Evolutionary conservation across 2,797 vertebrate species (phyloP).

Genomic region (Orientallactaga sibirica): DNA sequence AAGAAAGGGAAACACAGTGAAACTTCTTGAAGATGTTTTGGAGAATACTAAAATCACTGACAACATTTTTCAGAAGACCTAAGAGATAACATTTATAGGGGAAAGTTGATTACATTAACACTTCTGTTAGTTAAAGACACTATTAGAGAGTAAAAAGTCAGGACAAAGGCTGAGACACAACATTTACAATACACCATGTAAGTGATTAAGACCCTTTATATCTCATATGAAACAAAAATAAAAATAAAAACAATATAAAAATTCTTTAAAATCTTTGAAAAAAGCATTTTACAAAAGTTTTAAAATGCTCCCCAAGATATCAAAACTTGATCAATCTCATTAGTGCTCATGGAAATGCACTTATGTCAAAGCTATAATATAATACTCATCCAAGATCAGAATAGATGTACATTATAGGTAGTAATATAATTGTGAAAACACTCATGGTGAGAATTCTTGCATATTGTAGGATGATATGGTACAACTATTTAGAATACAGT

Average conservation of each 20-base stretch:
- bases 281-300: background rate
- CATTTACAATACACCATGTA: too few relatives aligned
- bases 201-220: too few relatives aligned
- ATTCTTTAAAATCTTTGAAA: background rate
- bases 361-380: background rate
- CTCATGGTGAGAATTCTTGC: background rate
- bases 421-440: background rate
- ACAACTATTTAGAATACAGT: background rate
- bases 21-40: background rate
- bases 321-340: background rate
- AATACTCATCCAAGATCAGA: background rate
- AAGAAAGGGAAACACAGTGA: background rate
- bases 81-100: background rate
- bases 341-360: background rate
- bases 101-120: slow-evolving; percentile 9
- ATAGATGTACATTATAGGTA: background rate
- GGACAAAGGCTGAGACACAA: background rate
- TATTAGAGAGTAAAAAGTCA: background rate
- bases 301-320: background rate
- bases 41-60: background rate
- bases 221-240: too few relatives aligned
- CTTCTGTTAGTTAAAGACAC: background rate
- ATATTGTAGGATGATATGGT: background rate
- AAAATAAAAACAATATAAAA: too few relatives aligned
- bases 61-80: background rate